Base-by-base conservation (phyloP, 2,797 vertebrate genomes). In the Malurus splendens region DNA sequence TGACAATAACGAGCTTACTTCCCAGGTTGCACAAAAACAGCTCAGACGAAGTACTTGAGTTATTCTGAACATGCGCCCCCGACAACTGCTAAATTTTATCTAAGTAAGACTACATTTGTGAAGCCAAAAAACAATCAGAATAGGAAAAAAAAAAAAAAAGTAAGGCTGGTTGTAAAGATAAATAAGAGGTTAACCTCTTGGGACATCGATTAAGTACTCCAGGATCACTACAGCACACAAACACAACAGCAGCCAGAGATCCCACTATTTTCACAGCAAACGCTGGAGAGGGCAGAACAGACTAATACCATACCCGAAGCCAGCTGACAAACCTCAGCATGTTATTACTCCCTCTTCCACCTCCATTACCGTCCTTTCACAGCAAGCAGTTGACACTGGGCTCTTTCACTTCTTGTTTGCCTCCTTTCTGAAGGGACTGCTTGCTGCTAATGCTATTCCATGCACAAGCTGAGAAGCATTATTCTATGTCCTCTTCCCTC, bases 391-490 rank as follows among this genome's bases (percentile, higher is more conserved):
- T 92, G 82, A 86, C 75, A 84, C 78, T 30, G 67, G 77, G 50
- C 41, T 80, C 75, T 75, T 92, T 64, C 64, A 80, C 68, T 90
- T 82, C 57, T 67, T 64, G 71, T 80, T 42, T 89, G 91, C 70
- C 50, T 83, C 64, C 54, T 44, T 75, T 62, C 54, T 12, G 16
- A 77, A 89, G 60, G 22, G 47, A 61, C 67, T 82, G 70, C 88
- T 83, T 91, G 61, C 82, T 80, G 77, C 36, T 94, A 81, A 78
- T 92, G 74, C 70, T 85, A 78, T 81, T 92, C 82, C 82, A 57
- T 14, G 12, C 70, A 67, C 64, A 91, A 85, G 64, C 82, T 90
- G 77, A 92, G 84, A 82, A 90, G 41, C 83, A 94, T 94, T 91
- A 85, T 74, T 94, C 89, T 91, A 47, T 52, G 84, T 85, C 71